Base-by-base conservation (phyloP, 2,113 vertebrate genomes). In the Notarius lentiginosus region DNA sequence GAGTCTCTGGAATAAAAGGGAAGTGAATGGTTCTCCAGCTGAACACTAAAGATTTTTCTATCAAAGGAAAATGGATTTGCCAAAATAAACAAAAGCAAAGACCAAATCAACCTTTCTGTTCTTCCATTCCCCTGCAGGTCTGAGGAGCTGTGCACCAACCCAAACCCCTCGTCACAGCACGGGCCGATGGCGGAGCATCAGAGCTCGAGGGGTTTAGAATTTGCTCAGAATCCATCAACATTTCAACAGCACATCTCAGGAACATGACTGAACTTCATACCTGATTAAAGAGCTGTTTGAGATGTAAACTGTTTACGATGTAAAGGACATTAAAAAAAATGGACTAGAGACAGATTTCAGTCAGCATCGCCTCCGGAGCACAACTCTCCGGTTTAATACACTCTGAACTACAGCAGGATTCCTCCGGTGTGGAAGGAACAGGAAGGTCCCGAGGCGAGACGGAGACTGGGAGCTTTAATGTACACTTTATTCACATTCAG, bases 401-500 rank as follows among this genome's bases (percentile, higher is more conserved):
- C 11, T 65, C 34, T 34, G 34, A 34, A 34, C 34, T 34, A 47
- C 34, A 47, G 70, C 8, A 41, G 41, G 18, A 9, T 10, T 11
- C 34, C 34, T 75, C 34, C 5, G 18, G 41, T 1, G 18, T 53
- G 41, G 11, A 4, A 47, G 5, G 12, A 30, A 30, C 1, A 7
- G 11, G 53, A 53, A 53, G 53, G 11, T 11, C 53, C 7, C 41
- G 4, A 41, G 41, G 41, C 0, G 12, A 20, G 17, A 73, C 17
- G 47, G 7, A 73, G 0, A 73, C 73, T 24, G 47, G 1, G 51
- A 68, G 27, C 72, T 30, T 88, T 79, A 51, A 85, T 87, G 3
- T 14, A 22, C 58, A 65, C 47, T 84, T 90, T 88, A 90, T 88
- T 90, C 61, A 89, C 84, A 79, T 47, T 41, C 63, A 90, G 84